Percentiles rank a stretch among this genome's conserved stretches.
Evolutionary conservation across 2,113 vertebrate species (phyloP).

Genomic region (Spermophilus dauricus): DNA sequence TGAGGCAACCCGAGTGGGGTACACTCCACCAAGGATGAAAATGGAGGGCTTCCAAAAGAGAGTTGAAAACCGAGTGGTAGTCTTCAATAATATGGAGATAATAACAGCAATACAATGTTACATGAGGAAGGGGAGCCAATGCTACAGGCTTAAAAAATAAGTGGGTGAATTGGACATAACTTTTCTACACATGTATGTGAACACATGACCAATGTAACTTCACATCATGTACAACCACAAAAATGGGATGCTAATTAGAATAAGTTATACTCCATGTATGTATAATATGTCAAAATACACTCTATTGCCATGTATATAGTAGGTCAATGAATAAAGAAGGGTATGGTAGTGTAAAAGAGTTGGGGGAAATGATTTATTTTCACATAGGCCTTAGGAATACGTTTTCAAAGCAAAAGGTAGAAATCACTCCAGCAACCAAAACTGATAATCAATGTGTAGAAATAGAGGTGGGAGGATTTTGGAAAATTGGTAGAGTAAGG

Average conservation of each 20-base stretch:
- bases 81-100: neutral
- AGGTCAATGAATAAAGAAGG: neutral
- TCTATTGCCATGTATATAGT: too few relatives aligned
- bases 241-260: too few relatives aligned
- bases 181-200: too few relatives aligned
- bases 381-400: neutral
- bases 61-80: neutral
- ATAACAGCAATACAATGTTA: neutral
- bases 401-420: neutral
- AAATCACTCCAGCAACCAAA: neutral
- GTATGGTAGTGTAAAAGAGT: neutral
- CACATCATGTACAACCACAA: too few relatives aligned
- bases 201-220: too few relatives aligned
- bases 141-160: neutral
- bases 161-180: too few relatives aligned
- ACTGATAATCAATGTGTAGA: neutral
- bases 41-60: neutral
- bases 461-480: neutral
- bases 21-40: neutral
- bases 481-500: neutral
- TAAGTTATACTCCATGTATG: too few relatives aligned
- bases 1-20: neutral
- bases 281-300: too few relatives aligned
- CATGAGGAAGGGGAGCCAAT: neutral
- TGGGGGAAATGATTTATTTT: neutral